Conservation (phyloP, 2,888 invertebrate genomes). For the Lepidocyrtinus sp. region DNA sequence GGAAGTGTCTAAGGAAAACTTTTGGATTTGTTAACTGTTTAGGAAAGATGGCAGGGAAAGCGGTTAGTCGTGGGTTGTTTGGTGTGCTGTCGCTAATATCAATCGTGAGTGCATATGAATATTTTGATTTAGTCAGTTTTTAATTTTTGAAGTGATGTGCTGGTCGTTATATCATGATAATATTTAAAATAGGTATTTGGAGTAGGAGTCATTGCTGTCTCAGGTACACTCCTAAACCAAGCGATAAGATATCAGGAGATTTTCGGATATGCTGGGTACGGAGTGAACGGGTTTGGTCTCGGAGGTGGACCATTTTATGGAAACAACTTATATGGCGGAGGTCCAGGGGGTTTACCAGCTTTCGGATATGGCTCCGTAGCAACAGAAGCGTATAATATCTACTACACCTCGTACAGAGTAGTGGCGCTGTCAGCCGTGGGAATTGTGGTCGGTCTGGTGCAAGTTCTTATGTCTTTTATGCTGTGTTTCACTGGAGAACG, state of each 20-base stretch:
- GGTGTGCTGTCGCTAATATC: conserved; percentile 28
- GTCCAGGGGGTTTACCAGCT: conserved; percentile 39
- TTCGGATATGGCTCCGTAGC: conserved; percentile 55
- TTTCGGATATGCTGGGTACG: conserved; percentile 55
- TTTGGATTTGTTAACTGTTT: background rate
- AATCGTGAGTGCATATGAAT: conserved; percentile 31
- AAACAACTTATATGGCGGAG: conserved; percentile 30
- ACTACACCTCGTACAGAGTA: conserved; percentile 58
- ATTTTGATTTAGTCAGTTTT: background rate
- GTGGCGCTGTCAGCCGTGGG: conserved; percentile 57
- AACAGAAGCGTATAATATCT: conserved; percentile 55
- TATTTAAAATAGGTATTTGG: conserved; percentile 53
- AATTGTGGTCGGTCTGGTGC: conserved; percentile 58
- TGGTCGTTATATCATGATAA: background rate
- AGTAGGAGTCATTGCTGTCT: conserved; percentile 58
- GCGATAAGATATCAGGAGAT: conserved; percentile 55
- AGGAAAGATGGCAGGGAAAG: no score
- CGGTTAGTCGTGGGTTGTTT: conserved; percentile 37
- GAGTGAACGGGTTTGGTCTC: conserved; percentile 45
- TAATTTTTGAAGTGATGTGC: background rate
- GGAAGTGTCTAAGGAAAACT: background rate
- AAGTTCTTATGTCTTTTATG: conserved; percentile 57
- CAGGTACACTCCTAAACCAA: conserved; percentile 59
- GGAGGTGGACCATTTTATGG: conserved; percentile 49
- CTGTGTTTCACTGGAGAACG: conserved; percentile 56